These are phyloP conservation scores for Periophthalmodon schlosseri DNA, from an alignment of 2,113 vertebrate species.

Conservation along the genomic window DNA sequence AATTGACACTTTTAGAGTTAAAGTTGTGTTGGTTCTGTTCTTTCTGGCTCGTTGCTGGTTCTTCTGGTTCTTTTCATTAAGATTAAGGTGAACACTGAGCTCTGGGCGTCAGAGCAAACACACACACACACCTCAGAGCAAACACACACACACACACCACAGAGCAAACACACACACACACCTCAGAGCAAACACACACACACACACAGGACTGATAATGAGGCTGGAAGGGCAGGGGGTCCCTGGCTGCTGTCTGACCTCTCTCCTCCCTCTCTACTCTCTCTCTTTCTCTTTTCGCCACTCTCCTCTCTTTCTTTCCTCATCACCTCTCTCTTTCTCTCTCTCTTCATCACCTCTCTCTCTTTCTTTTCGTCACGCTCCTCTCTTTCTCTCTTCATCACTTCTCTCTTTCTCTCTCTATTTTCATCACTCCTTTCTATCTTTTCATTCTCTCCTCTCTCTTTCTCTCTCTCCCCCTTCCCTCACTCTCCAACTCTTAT, in stretches of 20 bases:
- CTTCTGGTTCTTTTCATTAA: neutral
- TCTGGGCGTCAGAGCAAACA: neutral
- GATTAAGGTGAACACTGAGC: neutral
- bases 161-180: too few relatives aligned
- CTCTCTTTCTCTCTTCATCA: neutral
- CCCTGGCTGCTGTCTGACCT: slow-evolving; percentile 6
- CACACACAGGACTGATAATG: neutral
- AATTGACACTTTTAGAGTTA: too few relatives aligned
- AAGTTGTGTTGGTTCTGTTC: too few relatives aligned
- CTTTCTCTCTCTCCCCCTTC: too few relatives aligned
- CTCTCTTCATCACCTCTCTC: too few relatives aligned
- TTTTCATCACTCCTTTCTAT: too few relatives aligned
- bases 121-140: neutral
- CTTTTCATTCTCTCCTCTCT: too few relatives aligned
- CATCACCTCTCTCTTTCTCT: neutral
- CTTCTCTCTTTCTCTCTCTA: too few relatives aligned
- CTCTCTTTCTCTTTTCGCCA: neutral
- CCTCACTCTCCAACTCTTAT: too few relatives aligned
- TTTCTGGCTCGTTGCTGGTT: neutral
- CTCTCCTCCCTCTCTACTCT: neutral
- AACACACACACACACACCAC: too few relatives aligned
- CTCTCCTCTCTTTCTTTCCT: neutral
- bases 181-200: neutral
- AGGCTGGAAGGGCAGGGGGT: neutral
- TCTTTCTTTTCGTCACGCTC: neutral